Percentiles rank a stretch among this genome's conserved stretches.
phyloP scores from a whole-genome alignment of 2,113 vertebrate genomes.

The Caranx melampygus region DNA sequence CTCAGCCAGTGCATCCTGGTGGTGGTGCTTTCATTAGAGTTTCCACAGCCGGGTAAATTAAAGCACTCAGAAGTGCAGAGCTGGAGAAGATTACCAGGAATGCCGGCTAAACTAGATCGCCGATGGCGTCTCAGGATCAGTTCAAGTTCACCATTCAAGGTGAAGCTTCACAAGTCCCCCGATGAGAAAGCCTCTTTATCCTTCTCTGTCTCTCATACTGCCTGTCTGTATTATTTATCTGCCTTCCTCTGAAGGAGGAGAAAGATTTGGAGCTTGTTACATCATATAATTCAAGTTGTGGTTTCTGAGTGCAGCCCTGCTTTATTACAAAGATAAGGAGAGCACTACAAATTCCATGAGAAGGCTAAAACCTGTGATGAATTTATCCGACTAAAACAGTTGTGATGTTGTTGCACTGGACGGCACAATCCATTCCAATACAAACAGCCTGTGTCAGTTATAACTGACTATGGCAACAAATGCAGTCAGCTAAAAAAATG shows the following conservation, averaged over 20 bases:
- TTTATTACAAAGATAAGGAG: conserved; percentile 9
- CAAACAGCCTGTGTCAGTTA: background rate
- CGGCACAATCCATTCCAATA: background rate
- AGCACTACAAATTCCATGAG: background rate
- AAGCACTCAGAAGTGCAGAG: conserved; percentile 2
- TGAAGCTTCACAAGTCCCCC: conserved; percentile 35
- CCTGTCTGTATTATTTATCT: conserved; percentile 21
- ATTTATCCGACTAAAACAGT: background rate
- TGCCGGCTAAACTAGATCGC: conserved; percentile 26
- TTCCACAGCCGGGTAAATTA: conserved; percentile 26
- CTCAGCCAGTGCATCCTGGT: conserved; percentile 15
- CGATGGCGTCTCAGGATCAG: conserved; percentile 29
- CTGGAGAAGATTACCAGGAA: conserved; percentile 12
- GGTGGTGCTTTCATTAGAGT: conserved; percentile 41
- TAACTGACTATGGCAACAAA: background rate
- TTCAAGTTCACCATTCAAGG: conserved; percentile 36
- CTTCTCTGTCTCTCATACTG: background rate
- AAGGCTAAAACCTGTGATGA: background rate
- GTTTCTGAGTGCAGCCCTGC: background rate
- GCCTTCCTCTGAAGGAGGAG: conserved; percentile 7
- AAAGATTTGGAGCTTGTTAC: conserved; percentile 5
- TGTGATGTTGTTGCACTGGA: background rate
- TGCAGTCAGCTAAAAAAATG: background rate
- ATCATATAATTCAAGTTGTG: conserved; percentile 8
- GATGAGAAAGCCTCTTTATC: conserved; percentile 44